A percentile compares a stretch with the other conserved stretches of the same genome.
These are phyloP conservation scores for Alviniconcha strummeri DNA, from an alignment of 2,888 invertebrate genomes.

Conservation along the genomic window DNA sequence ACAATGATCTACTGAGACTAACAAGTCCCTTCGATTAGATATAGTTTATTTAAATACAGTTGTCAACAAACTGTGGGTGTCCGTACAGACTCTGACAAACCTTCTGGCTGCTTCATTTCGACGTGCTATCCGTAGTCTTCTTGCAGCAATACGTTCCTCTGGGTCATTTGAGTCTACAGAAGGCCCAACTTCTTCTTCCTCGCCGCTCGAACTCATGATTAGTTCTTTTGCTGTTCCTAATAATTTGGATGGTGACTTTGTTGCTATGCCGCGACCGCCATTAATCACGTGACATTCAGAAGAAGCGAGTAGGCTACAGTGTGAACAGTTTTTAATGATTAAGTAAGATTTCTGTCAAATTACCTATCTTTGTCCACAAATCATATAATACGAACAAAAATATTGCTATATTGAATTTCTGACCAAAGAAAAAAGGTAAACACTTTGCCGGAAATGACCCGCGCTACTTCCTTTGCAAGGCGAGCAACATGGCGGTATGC, in stretches of 20 bases:
- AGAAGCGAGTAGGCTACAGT: too few relatives aligned
- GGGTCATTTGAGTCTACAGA: constrained; percentile 78
- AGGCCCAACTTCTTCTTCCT: constrained; percentile 72
- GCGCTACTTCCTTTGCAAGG: constrained; percentile 56
- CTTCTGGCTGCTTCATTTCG: constrained; percentile 66
- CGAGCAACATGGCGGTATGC: constrained; percentile 64
- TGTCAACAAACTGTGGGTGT: too few relatives aligned
- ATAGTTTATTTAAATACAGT: too few relatives aligned
- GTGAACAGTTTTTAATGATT: too few relatives aligned
- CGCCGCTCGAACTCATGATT: constrained; percentile 68
- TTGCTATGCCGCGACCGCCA: constrained; percentile 37
- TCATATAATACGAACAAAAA: too few relatives aligned
- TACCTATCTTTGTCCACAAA: too few relatives aligned
- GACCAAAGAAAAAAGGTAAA: too few relatives aligned
- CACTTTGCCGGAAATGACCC: constrained; percentile 9
- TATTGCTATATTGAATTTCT: too few relatives aligned
- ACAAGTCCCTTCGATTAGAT: too few relatives aligned
- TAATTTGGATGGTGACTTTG: not conserved
- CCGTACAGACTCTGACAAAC: constrained; percentile 32
- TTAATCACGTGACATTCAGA: constrained; percentile 33
- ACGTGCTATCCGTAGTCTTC: constrained; percentile 81
- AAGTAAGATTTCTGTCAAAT: too few relatives aligned
- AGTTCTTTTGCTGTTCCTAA: not conserved
- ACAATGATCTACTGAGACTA: too few relatives aligned
- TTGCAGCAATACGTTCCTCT: constrained; percentile 82